Conservation (phyloP, 2,888 invertebrate species). For the Zele albiditarsus region DNA sequence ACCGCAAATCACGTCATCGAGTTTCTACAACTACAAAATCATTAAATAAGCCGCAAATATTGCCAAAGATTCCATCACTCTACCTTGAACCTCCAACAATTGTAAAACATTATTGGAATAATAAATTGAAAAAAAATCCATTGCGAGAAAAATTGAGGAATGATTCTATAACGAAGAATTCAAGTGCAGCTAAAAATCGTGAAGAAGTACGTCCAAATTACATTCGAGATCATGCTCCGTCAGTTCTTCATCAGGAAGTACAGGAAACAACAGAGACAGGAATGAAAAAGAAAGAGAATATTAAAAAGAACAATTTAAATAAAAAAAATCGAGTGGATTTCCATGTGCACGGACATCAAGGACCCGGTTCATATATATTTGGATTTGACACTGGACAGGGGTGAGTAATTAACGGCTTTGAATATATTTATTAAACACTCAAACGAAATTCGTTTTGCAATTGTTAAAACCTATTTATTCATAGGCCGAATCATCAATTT, state of each 20-base stretch:
- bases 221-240: slow-evolving; percentile 60
- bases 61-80: slow-evolving; percentile 42
- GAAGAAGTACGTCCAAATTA: slow-evolving; percentile 49
- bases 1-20: background rate
- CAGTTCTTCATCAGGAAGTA: slow-evolving; percentile 36
- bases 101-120: slow-evolving; percentile 38
- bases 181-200: slow-evolving; percentile 37
- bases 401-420: slow-evolving; percentile 72
- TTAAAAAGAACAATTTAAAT: slow-evolving; percentile 44
- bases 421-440: background rate
- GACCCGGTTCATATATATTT: slow-evolving; percentile 88
- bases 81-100: slow-evolving; percentile 51
- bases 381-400: slow-evolving; percentile 90
- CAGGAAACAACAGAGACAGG: slow-evolving; percentile 31
- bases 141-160: slow-evolving; percentile 38
- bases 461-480: slow-evolving; percentile 39
- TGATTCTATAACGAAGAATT: slow-evolving; percentile 24
- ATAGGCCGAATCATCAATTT: slow-evolving; percentile 86
- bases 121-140: slow-evolving; percentile 22
- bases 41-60: slow-evolving; percentile 3
- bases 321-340: slow-evolving; percentile 79
- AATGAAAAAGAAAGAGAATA: slow-evolving; percentile 26
- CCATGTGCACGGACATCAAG: slow-evolving; percentile 87
- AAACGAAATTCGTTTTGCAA: background rate
- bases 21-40: background rate